A percentile compares a stretch with the other conserved stretches of the same genome.
Conservation (phyloP, 2,113 vertebrate species). For the Stigmatopora argus region DNA sequence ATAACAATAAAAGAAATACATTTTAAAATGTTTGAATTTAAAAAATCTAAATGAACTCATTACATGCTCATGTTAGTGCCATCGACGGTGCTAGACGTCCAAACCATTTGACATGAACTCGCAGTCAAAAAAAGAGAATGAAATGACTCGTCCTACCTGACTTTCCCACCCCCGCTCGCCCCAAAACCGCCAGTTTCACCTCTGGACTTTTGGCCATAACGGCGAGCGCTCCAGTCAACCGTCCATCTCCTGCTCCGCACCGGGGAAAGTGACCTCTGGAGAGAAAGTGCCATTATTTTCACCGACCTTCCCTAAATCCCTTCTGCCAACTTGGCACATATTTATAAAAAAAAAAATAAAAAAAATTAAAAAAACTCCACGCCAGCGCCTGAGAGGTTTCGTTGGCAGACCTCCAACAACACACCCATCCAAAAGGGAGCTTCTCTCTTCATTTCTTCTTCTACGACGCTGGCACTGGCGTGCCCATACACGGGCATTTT, state of each 20-base stretch:
- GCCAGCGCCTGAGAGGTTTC: not conserved
- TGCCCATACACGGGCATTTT: constrained; percentile 33
- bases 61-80: no score
- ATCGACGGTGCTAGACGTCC: no score
- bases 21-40: no score
- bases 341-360: not conserved
- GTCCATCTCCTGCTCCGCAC: constrained; percentile 37
- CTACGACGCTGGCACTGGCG: constrained; percentile 19
- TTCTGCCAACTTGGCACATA: not conserved
- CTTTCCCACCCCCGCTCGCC: constrained; percentile 91
- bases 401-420: not conserved
- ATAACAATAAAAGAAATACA: no score
- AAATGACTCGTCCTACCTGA: constrained; percentile 75
- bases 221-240: constrained; percentile 44
- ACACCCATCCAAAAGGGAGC: not conserved
- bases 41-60: no score
- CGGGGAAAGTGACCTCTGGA: constrained; percentile 36
- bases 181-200: constrained; percentile 91
- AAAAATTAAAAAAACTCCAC: not conserved
- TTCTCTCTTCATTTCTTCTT: constrained; percentile 11
- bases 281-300: constrained; percentile 6
- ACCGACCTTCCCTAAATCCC: constrained; percentile 1
- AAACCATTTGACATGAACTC: no score
- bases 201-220: constrained; percentile 92
- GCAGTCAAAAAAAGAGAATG: no score